Evolutionary conservation across 2,113 vertebrate species (phyloP), one percentile per base, ranked within the genome.

Genomic region (Caranx ignobilis): DNA sequence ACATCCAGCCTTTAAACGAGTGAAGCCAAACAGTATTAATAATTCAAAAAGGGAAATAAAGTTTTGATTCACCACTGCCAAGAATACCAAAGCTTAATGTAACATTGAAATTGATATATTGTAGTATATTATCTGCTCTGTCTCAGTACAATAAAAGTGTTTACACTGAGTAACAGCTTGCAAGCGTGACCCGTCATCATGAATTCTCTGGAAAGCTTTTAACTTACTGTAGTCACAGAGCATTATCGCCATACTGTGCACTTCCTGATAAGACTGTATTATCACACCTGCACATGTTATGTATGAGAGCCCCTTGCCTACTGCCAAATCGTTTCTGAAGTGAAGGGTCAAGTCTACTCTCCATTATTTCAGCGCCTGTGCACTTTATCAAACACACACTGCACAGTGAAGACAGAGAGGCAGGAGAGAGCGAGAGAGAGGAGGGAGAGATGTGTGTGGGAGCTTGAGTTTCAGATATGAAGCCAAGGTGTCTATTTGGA

Each of bases 21-120:
- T 59, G 3, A 82, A 76, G 73, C 31, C 52, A 67, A 75, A 71
- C 67, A 70, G 32, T 39, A 71, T 65, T 34, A 79, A 86, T 74
- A 69, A 78, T 78, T 76, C 67, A 87, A 37, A 73, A 60, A 65
- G 54, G 12, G 16, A 82, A 79, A 68, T 34, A 67, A 62, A 31
- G 8, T 7, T 35, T 55, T 2, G 0, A 10, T 72, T 45, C 26
- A 31, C 34, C 5, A 0, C 35, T 31, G 70, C 52, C 60, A 72
- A 52, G 11, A 68, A 37, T 39, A 26, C 2, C 47, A 12, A 39
- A 34, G 41, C 34, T 62, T 64, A 7, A 57, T 69, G 56, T 45
- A 15, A 8, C 56, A 57, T 11, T 39, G 13, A 74, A 61, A 63
- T 57, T 2, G 0, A 59, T 59, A 55, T 41, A 59, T 34, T 72